A percentile compares a stretch with the other conserved stretches of the same genome.
These are phyloP conservation scores for Synanthedon tipuliformis DNA, from an alignment of 2,888 invertebrate species.

Conservation along the genomic window DNA sequence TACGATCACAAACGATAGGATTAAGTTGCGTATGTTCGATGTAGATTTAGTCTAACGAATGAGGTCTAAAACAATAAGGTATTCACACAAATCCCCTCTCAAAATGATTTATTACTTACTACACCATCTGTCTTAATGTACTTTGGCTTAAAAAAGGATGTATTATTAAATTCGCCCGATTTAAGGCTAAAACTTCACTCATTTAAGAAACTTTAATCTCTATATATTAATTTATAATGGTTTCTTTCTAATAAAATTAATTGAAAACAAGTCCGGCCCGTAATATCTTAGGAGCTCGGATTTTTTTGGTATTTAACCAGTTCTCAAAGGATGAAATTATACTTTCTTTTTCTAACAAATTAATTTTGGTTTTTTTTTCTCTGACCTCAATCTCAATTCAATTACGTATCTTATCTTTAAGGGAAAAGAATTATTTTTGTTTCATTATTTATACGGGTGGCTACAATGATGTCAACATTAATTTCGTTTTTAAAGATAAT, in stretches of 20 bases:
- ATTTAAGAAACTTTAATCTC: background rate
- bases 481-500: too few relatives aligned
- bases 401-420: background rate
- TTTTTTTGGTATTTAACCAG: background rate
- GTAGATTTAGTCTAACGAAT: background rate
- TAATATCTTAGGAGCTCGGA: background rate
- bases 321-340: background rate
- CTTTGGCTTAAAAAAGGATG: background rate
- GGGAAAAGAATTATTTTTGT: background rate
- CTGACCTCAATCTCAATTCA: background rate
- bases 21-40: background rate
- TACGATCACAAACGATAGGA: too few relatives aligned
- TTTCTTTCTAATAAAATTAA: background rate
- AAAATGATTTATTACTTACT: background rate
- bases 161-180: background rate
- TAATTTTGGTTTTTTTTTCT: background rate
- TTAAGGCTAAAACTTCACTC: background rate
- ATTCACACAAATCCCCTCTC: background rate
- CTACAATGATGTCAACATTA: background rate
- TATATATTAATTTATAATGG: background rate
- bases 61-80: background rate
- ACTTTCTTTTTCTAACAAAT: background rate
- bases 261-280: background rate
- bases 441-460: background rate
- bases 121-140: background rate